These are phyloP conservation scores for human DNA, from an alignment of 2,113 vertebrate genomes.

Conservation along the genomic window GRCh38 chr20:16051501-16052000, in stretches of 20 bases:
- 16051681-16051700: not conserved
- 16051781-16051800: not conserved
- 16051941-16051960: not conserved
- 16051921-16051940: not conserved
- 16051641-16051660: not conserved
- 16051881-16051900: conserved; percentile 30
- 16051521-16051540: not conserved
- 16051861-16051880: not conserved
- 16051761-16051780: not conserved
- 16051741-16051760: not conserved
- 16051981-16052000: conserved; percentile 45
- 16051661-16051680: not conserved
- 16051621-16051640: conserved; percentile 22
- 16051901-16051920: not conserved
- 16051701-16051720: conserved; percentile 38
- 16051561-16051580: not conserved
- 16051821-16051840: not conserved
- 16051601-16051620: not conserved
- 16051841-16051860: not conserved
- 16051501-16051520: not conserved
- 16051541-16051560: not conserved
- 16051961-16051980: not conserved
- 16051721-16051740: not conserved
- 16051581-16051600: not conserved
- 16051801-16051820: not conserved